Evolutionary conservation across 1,140 invertebrate genomes (phyloP), one percentile per base, ranked within the genome.

Genomic region (Monochamus saltuarius): DNA sequence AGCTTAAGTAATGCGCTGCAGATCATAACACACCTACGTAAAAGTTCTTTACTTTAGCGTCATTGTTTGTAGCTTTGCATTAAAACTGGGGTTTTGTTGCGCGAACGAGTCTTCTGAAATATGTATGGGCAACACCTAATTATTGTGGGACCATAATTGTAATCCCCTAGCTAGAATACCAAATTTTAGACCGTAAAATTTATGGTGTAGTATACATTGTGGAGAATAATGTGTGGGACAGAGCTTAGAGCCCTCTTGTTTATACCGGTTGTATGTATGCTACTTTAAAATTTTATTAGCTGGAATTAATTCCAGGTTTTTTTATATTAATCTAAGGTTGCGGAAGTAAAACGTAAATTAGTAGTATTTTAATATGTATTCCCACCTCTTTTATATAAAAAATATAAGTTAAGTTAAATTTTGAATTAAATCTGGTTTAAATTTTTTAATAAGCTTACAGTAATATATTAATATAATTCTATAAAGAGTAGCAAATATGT

Each of bases 111-210:
- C 59, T 47, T 29, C 45, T 65, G 36, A 65, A 61, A 65, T 65
- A 61, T 65, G 62, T 52, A 65, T 61, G 59, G 53, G 35, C 59
- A 38, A 57, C 62, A 65, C 59, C 62, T 65, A 65, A 65, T 65
- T 65, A 65, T 65, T 65, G 57, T 52, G 35, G 59, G 47, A 50
- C 58, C 57, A 61, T 63, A 65, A 61, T 54, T 51, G 47, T 56
- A 61, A 62, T 62, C 57, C 62, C 62, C 59, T 54, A 58, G 55
- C 62, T 43, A 51, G 62, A 59, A 65, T 65, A 65, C 59, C 59
- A 59, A 65, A 65, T 65, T 64, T 59, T 51, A 46, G 38, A 39
- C 46, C 61, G 56, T 59, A 59, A 64, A 64, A 64, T 64, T 64
- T 59, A 64, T 59, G 56, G 38, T 42, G 39, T 16, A 42, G 39